Base-by-base conservation (phyloP, 2,888 invertebrate genomes). In the Argyresthia goedartella region DNA sequence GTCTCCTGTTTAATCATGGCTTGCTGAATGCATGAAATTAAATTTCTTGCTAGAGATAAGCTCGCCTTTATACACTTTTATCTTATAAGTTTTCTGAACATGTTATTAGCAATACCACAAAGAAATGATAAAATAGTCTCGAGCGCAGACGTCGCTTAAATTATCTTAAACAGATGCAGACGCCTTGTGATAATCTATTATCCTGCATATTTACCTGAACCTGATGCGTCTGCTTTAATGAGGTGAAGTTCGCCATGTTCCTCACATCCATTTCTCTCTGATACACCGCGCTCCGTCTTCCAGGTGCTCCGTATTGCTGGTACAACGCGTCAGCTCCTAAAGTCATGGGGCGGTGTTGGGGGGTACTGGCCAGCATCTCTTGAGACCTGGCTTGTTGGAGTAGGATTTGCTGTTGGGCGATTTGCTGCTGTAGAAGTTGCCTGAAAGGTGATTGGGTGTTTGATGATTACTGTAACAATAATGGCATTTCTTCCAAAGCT, bases 301-400 rank as follows among this genome's bases (percentile, higher is more conserved):
- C 86, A 1, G 79, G 81, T 1, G 79, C 80, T 2, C 85, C 85
- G 16, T 86, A 85, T 56, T 86, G 87, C 57, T 87, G 87, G 62
- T 87, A 87, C 15, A 87, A 58, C 0, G 84, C 81, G 58, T 87
- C 87, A 14, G 85, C 79, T 0, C 87, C 87, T 8, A 87, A 60
- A 1, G 86, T 81, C 50, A 81, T 81, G 0, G 69, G 73, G 33
- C 80, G 66, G 4, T 60, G 7, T 55, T 78, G 71, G 16, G 0
- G 69, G 1, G 77, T 76, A 8, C 84, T 73, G 3, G 87, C 79
- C 49, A 89, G 66, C 79, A 89, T 85, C 67, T 90, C 89, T 57
- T 90, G 90, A 6, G 90, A 89, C 59, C 89, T 76, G 4, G 87
- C 81, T 59, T 87, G 88, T 51, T 85, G 86, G 50, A 87, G 63